Percentiles rank a stretch among this genome's conserved stretches.
These are phyloP conservation scores for Oenanthe oenanthe DNA, from an alignment of 2,113 vertebrate species.

Conservation along the genomic window DNA sequence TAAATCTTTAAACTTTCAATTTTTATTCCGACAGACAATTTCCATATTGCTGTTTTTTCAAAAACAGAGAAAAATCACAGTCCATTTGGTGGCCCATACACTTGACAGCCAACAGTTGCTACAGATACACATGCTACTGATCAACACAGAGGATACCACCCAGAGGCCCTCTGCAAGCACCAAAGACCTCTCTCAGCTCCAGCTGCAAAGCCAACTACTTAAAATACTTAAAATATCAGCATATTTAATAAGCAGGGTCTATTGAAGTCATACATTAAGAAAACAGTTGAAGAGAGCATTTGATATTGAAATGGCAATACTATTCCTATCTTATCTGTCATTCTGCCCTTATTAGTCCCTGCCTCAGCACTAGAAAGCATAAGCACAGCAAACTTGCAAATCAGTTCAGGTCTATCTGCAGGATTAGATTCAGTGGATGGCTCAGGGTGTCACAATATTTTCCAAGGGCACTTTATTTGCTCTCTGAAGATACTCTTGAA, in stretches of 20 bases:
- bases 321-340: neutral
- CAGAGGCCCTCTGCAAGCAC: neutral
- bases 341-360: neutral
- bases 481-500: constrained; percentile 32
- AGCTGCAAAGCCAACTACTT: neutral
- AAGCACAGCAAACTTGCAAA: neutral
- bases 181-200: neutral
- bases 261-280: neutral
- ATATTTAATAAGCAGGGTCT: neutral
- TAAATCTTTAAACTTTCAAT: neutral
- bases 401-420: neutral
- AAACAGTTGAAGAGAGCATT: neutral
- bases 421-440: constrained; percentile 21
- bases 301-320: neutral
- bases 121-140: neutral
- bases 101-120: neutral
- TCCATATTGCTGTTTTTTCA: neutral
- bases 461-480: constrained; percentile 40
- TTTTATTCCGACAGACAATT: neutral
- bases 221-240: neutral
- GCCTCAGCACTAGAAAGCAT: neutral
- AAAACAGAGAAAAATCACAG: neutral
- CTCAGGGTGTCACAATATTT: neutral
- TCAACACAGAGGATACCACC: neutral
- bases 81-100: neutral